Percentiles rank a stretch among this genome's conserved stretches.
Conservation (phyloP, 2,113 vertebrate genomes). For the Anarhynchus alexandrinus region DNA sequence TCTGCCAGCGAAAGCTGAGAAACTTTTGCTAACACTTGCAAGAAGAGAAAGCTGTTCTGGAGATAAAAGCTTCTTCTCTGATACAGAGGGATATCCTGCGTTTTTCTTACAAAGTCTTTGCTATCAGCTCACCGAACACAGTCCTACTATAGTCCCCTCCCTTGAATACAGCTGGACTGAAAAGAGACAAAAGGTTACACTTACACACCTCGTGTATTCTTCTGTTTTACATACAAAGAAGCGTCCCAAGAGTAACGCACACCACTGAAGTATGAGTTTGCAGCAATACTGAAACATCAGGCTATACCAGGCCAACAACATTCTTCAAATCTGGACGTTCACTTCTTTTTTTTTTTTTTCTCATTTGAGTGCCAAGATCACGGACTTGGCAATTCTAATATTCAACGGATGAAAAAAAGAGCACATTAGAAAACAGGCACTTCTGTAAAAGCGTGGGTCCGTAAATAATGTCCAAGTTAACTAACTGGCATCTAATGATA, state of each 20-base stretch:
- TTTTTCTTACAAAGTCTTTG: not conserved
- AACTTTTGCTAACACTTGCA: not conserved
- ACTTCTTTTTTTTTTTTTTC: not conserved
- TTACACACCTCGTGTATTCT: fast-evolving
- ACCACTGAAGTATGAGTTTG: not conserved
- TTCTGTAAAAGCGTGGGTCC: not conserved
- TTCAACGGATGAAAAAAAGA: not conserved
- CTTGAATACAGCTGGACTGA: not conserved
- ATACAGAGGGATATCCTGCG: not conserved
- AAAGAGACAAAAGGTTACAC: not conserved
- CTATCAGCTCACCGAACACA: not conserved
- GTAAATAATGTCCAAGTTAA: not conserved
- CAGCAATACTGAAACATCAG: slow-evolving; percentile 21
- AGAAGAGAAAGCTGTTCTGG: not conserved
- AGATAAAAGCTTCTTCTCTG: not conserved
- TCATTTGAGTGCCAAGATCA: not conserved
- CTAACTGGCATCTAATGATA: not conserved
- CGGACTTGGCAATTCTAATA: not conserved
- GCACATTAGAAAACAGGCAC: not conserved
- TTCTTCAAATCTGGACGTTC: not conserved
- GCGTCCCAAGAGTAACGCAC: not conserved
- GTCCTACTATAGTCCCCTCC: too few relatives aligned
- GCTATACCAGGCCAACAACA: slow-evolving; percentile 18
- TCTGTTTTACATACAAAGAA: not conserved
- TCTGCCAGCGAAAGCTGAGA: not conserved